Conservation (phyloP, 1,140 invertebrate genomes). For the Philaenus spumarius region DNA sequence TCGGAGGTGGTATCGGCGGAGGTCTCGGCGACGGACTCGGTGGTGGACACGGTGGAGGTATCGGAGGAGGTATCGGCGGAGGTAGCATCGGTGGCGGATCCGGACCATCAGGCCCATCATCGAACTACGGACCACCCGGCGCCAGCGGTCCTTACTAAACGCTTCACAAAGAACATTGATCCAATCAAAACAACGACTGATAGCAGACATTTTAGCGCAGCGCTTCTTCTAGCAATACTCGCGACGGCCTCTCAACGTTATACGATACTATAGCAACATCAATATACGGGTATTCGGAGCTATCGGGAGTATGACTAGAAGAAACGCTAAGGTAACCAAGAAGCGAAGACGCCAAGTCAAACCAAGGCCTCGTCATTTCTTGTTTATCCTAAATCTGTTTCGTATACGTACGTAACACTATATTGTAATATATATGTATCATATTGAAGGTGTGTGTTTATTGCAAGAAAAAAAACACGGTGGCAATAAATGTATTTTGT, state of each 20-base stretch:
- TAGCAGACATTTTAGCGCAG: neutral
- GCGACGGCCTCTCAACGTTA: neutral
- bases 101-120: constrained; percentile 50
- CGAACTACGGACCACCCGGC: constrained; percentile 57
- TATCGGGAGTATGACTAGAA: too few species aligned
- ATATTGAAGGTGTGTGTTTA: constrained; percentile 22
- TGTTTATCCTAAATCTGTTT: neutral
- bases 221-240: neutral
- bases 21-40: constrained; percentile 33
- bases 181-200: neutral
- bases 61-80: constrained; percentile 33
- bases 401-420: neutral
- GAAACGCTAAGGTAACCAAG: neutral
- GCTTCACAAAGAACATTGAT: neutral
- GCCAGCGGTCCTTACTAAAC: constrained; percentile 31
- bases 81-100: constrained; percentile 39
- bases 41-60: constrained; percentile 31
- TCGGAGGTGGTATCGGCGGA: constrained; percentile 37
- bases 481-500: constrained; percentile 29
- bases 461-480: constrained; percentile 26
- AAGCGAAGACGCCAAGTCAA: neutral
- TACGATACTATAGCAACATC: too few species aligned
- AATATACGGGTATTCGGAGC: too few species aligned
- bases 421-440: constrained; percentile 6
- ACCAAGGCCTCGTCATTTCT: too few species aligned